Percentiles rank a stretch among this genome's conserved stretches.
phyloP scores from a whole-genome alignment of 2,113 vertebrate genomes.

The Urocynchramus pylzowi region DNA sequence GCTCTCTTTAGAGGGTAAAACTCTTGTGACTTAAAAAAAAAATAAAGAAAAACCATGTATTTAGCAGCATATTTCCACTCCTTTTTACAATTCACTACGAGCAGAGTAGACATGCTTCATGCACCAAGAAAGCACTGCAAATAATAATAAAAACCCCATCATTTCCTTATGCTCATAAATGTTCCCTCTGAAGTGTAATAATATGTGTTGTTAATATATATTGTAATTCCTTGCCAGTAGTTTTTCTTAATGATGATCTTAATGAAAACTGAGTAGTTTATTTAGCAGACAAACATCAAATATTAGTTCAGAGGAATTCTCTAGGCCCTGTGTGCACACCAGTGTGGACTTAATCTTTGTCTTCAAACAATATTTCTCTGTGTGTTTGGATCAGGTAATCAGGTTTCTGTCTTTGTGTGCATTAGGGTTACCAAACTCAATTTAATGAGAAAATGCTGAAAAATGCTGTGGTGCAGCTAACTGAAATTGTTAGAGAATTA shows the following conservation, averaged over 20 bases:
- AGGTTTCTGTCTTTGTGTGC: background rate
- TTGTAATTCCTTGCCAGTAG: background rate
- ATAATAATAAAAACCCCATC: background rate
- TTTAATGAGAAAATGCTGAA: background rate
- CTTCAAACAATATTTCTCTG: background rate
- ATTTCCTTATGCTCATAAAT: background rate
- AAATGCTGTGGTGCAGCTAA: background rate
- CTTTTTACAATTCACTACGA: background rate
- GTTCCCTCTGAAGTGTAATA: slow-evolving; percentile 17
- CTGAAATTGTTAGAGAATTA: background rate
- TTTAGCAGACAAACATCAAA: background rate
- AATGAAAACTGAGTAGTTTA: slow-evolving; percentile 9
- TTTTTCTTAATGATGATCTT: slow-evolving; percentile 1
- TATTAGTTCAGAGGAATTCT: background rate
- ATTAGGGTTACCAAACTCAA: background rate
- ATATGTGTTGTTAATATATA: background rate
- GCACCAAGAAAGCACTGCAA: background rate
- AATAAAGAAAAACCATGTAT: background rate
- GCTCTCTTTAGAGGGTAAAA: background rate
- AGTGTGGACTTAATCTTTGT: background rate
- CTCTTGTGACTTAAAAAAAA: background rate
- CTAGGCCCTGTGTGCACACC: background rate
- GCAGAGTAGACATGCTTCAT: background rate
- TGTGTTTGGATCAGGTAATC: background rate
- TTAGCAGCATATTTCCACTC: background rate